A percentile compares a stretch with the other conserved stretches of the same genome.
Conservation (phyloP, 1,140 invertebrate species). For the Bradynema listronoti region DNA sequence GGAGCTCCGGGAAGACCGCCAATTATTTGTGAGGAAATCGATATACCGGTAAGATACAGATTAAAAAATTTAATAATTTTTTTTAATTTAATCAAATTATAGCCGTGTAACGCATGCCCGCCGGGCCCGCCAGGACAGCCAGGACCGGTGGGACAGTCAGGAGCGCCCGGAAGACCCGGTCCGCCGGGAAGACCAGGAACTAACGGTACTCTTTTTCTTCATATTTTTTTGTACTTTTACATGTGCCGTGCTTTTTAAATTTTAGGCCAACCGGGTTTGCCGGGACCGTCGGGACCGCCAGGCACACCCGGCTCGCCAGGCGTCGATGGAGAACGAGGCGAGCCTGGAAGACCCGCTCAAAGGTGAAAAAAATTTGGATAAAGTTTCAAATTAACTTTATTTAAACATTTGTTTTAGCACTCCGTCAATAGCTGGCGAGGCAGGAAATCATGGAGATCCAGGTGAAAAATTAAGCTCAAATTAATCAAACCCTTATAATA, state of each 20-base stretch:
- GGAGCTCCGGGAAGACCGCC: conserved; percentile 36
- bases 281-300: conserved; percentile 23
- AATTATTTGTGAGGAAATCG: conserved; percentile 54
- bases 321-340: conserved; percentile 25
- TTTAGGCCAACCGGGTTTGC: conserved; percentile 26
- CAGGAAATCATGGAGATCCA: conserved; percentile 21
- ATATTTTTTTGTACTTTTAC: too few species aligned
- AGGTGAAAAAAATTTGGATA: conserved; percentile 1
- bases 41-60: conserved; percentile 29
- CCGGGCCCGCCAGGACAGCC: conserved; percentile 29
- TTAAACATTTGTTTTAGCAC: conserved; percentile 8
- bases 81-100: too few species aligned
- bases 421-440: conserved; percentile 28
- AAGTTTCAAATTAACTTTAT: neutral
- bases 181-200: conserved; percentile 22
- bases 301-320: conserved; percentile 15
- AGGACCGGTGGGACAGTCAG: conserved; percentile 18
- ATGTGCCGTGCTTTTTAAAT: too few species aligned
- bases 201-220: conserved; percentile 9
- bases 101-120: conserved; percentile 51
- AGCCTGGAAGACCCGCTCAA: conserved; percentile 24
- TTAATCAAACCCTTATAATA: neutral
- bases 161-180: conserved; percentile 23
- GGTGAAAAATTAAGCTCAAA: neutral
- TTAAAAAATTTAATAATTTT: neutral